Conservation (phyloP, 2,113 vertebrate genomes). For the Lophotis ruficrista region DNA sequence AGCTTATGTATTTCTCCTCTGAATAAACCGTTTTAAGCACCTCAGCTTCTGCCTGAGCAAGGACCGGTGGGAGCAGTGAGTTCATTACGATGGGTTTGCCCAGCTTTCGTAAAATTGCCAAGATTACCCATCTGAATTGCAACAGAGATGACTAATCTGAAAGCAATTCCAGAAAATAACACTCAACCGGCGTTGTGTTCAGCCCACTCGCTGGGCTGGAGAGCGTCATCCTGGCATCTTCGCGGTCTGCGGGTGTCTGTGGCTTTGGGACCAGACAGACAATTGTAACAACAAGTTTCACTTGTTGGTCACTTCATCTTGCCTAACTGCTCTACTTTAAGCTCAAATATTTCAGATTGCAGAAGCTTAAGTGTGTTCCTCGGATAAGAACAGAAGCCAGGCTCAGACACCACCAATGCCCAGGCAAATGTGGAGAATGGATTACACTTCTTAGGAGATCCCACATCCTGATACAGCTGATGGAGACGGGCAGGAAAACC, state of each 20-base stretch:
- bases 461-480: not conserved
- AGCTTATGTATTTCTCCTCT: not conserved
- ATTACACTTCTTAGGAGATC: not conserved
- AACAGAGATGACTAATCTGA: not conserved
- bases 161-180: not conserved
- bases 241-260: fast-evolving
- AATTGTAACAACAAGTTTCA: not conserved
- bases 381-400: not conserved
- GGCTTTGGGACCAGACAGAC: not conserved
- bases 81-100: not conserved
- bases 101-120: not conserved
- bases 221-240: not conserved
- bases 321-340: not conserved
- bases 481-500: not conserved
- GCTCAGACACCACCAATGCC: not conserved
- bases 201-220: not conserved
- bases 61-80: not conserved
- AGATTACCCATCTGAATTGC: not conserved
- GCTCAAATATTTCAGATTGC: not conserved
- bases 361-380: not conserved
- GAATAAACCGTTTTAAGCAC: not conserved
- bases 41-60: not conserved
- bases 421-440: not conserved
- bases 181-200: not conserved
- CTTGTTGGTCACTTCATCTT: not conserved